Evolutionary conservation across 2,113 vertebrate genomes (phyloP), one percentile per base, ranked within the genome.

Genomic region (Mola mola): DNA sequence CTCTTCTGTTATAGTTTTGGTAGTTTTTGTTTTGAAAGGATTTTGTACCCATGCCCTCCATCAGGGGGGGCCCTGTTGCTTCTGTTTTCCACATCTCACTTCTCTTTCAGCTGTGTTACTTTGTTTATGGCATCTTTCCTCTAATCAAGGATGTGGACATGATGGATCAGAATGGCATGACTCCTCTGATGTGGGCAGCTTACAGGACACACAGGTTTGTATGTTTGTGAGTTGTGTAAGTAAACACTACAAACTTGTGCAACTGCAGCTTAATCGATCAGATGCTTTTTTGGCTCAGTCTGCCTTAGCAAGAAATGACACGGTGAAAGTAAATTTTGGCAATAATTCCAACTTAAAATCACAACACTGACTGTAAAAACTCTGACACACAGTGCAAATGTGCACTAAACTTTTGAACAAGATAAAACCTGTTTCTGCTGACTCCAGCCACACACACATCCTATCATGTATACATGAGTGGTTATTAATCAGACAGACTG

Each of bases 121-220:
- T 42, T n/a, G 36, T 9, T 21, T 6, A 16, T 8, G 29, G 24
- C 13, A 0, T 42, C 8, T 68, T 22, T 69, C 57, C 16, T 37
- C 12, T 61, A 0, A 12, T 10, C 33, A 82, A 98, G 97, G 97
- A 99, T 86, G 97, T 99, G 72, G 97, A 99, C 91, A 98, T 98
- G 97, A 99, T 99, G 97, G 97, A 99, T 92, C 97, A 99, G 87
- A 99, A 99, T 66, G 97, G 97, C 89, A 99, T 99, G 97, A 98
- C 97, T 28, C 97, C 97, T 69, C 91, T 99, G 84, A 99, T 99
- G 97, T 99, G 97, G 97, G 97, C 97, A 44, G 95, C 97, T 46
- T 99, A 99, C 87, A 94, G 97, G 87, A 99, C 97, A 59, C 96
- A 98, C 83, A 98, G 96, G 97, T 98, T 87, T 84, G 87, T 68